These are phyloP conservation scores for Cepaea nemoralis DNA, from an alignment of 1,140 invertebrate species.

Conservation along the genomic window DNA sequence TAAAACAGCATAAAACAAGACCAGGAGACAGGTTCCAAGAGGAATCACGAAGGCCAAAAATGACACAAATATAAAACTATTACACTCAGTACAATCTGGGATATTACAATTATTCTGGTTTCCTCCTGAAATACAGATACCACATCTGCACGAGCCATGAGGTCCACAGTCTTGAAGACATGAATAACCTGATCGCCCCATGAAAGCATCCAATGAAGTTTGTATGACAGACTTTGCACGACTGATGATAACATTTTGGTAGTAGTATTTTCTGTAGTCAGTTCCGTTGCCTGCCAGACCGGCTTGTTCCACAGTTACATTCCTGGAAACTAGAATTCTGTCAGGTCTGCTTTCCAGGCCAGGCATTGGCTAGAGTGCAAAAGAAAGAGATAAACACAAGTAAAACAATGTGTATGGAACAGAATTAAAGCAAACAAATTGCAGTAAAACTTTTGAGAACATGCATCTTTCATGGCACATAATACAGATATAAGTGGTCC, in stretches of 20 bases:
- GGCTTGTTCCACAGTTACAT: slow-evolving; percentile 32
- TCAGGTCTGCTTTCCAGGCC: slow-evolving; percentile 63
- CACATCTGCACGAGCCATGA: slow-evolving; percentile 56
- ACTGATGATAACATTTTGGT: slow-evolving; percentile 44
- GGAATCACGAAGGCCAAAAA: slow-evolving; percentile 42
- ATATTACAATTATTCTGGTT: slow-evolving; percentile 58
- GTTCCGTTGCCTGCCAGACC: slow-evolving; percentile 49
- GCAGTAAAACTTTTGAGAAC: too few species aligned
- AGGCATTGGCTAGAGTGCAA: slow-evolving; percentile 55
- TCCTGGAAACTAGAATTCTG: slow-evolving; percentile 53
- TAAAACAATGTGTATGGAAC: too few species aligned
- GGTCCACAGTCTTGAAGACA: slow-evolving; percentile 65
- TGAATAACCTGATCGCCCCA: slow-evolving; percentile 51
- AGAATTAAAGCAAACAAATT: too few species aligned
- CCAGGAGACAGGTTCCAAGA: slow-evolving; percentile 42
- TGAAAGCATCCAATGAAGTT: slow-evolving; percentile 46
- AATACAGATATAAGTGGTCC: too few species aligned
- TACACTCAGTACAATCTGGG: slow-evolving; percentile 59
- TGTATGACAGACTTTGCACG: slow-evolving; percentile 49
- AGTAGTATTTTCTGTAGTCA: slow-evolving; percentile 51
- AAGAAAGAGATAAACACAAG: too few species aligned
- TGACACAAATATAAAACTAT: slow-evolving; percentile 37
- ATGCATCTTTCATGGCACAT: too few species aligned
- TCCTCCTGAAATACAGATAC: slow-evolving; percentile 58
- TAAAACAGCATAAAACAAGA: slow-evolving; percentile 55